Percentiles rank a stretch among this genome's conserved stretches.
These are phyloP conservation scores for Platalea minor DNA, from an alignment of 2,797 vertebrate species.

Conservation along the genomic window DNA sequence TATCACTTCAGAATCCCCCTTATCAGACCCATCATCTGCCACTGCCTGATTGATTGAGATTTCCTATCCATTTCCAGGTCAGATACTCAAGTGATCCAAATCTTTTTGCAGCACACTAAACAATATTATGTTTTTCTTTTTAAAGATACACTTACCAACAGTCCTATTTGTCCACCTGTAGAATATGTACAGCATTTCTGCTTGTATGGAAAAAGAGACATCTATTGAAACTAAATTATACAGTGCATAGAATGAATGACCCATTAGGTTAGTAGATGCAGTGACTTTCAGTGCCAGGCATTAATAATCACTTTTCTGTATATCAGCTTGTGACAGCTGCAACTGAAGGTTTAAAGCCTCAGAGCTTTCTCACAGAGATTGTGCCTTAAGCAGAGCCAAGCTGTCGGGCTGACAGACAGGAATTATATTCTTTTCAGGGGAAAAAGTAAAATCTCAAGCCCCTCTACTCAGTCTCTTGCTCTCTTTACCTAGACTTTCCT, in stretches of 20 bases:
- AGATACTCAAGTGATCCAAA: background rate
- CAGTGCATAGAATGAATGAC: background rate
- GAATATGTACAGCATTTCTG: background rate
- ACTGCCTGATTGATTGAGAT: background rate
- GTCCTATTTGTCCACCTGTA: background rate
- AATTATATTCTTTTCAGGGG: background rate
- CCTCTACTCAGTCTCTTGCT: background rate
- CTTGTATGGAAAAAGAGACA: background rate
- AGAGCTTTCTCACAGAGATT: background rate
- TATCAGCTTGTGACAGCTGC: background rate
- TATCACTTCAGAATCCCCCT: background rate
- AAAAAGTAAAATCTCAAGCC: background rate
- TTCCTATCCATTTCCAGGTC: background rate
- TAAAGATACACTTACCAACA: background rate
- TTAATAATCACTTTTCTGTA: background rate
- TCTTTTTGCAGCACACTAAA: background rate
- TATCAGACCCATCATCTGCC: background rate
- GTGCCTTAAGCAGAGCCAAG: background rate
- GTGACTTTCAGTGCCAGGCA: background rate
- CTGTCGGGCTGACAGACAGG: background rate
- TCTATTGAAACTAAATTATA: background rate
- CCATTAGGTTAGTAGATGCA: background rate
- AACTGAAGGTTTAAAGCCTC: background rate
- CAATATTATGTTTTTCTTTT: background rate
- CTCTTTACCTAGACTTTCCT: background rate